These are phyloP conservation scores for Characodon lateralis DNA, from an alignment of 2,797 vertebrate genomes.

Conservation along the genomic window DNA sequence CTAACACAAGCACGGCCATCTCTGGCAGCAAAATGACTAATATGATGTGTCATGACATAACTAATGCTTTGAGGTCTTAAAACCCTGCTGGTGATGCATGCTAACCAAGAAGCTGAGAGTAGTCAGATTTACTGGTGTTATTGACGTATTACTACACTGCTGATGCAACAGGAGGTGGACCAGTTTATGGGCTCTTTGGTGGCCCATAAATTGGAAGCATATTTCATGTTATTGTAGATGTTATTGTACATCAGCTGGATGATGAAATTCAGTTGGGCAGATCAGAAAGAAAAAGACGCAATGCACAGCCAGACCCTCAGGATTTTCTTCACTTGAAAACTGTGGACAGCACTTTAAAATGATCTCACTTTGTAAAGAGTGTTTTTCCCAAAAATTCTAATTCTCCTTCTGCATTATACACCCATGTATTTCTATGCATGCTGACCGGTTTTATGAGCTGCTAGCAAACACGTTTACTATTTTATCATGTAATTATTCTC, in stretches of 20 bases:
- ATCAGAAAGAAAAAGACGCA: background rate
- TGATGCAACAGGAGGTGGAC: background rate
- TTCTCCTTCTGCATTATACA: background rate
- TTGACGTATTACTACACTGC: background rate
- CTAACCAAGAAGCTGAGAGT: constrained; percentile 2
- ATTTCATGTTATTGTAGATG: constrained; percentile 26
- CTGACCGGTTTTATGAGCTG: background rate
- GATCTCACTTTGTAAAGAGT: no score
- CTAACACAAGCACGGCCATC: constrained; percentile 14
- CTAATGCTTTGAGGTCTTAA: constrained; percentile 1
- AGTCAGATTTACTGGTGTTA: constrained; percentile 3
- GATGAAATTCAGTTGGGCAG: background rate
- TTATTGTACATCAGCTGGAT: constrained; percentile 17
- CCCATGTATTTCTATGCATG: background rate
- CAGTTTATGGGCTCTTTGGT: background rate
- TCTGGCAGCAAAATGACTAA: background rate
- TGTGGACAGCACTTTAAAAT: background rate
- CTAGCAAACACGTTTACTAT: background rate
- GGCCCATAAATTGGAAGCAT: constrained; percentile 14
- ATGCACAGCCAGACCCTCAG: background rate
- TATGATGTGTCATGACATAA: background rate
- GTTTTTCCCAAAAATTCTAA: no score
- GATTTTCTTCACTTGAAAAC: background rate
- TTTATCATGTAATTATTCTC: background rate
- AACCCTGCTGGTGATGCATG: fast-evolving